These are phyloP conservation scores for Centroberyx gerrardi DNA, from an alignment of 2,797 vertebrate species.

Conservation along the genomic window DNA sequence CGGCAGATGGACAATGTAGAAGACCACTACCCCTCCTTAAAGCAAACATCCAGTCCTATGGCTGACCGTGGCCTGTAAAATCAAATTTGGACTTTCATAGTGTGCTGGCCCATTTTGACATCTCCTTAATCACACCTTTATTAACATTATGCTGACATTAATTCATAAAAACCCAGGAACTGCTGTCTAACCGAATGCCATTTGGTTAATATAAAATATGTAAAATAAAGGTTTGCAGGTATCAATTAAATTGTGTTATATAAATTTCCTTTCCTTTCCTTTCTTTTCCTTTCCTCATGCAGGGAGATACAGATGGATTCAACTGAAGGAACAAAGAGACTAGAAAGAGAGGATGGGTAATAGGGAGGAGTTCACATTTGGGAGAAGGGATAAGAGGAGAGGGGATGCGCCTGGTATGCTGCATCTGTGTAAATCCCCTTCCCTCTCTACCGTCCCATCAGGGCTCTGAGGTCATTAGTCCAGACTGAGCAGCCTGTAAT, in stretches of 20 bases:
- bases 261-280: constrained; percentile 2
- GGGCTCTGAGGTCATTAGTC: constrained; percentile 36
- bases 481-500: constrained; percentile 34
- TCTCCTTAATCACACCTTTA: constrained; percentile 13
- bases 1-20: constrained; percentile 41
- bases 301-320: constrained; percentile 13
- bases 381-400: constrained; percentile 31
- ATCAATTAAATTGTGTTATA: constrained; percentile 4
- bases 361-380: constrained; percentile 49
- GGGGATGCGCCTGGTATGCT: constrained; percentile 12
- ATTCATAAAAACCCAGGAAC: too few species aligned
- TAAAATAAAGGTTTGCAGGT: constrained; percentile 17
- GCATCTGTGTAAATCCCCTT: constrained; percentile 27
- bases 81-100: neutral
- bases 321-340: constrained; percentile 37
- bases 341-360: constrained; percentile 2
- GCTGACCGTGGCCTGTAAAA: neutral
- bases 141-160: too few species aligned
- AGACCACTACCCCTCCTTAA: neutral
- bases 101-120: neutral
- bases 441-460: constrained; percentile 10
- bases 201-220: neutral
- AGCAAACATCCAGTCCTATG: neutral
- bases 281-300: neutral
- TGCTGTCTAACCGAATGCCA: too few species aligned